Evolutionary conservation across 2,113 vertebrate species (phyloP).

Genomic region (Oncorhynchus masou): DNA sequence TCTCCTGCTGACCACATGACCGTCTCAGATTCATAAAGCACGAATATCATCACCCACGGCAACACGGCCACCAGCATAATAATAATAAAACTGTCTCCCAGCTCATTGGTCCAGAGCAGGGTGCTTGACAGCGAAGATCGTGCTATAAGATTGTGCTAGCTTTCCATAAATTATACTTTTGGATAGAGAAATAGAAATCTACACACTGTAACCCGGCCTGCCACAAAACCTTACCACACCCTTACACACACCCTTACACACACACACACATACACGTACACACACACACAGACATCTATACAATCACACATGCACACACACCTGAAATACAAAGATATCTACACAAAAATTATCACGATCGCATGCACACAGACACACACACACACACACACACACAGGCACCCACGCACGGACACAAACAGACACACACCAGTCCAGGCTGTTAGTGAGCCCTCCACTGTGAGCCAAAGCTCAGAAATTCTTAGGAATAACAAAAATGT

Average conservation of each 20-base stretch:
- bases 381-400: neutral
- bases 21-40: slow-evolving; percentile 25
- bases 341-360: too few species aligned
- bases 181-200: slow-evolving; percentile 24
- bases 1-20: slow-evolving; percentile 22
- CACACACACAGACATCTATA: neutral
- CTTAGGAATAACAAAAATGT: slow-evolving; percentile 32
- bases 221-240: slow-evolving; percentile 6
- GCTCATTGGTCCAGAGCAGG: slow-evolving; percentile 13
- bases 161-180: slow-evolving; percentile 25
- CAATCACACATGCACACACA: neutral
- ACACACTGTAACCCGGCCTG: slow-evolving; percentile 2
- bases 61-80: neutral
- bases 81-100: slow-evolving; percentile 5
- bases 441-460: slow-evolving; percentile 14
- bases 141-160: neutral
- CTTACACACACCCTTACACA: neutral
- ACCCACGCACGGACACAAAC: neutral
- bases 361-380: neutral
- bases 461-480: slow-evolving; percentile 15
- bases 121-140: neutral
- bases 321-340: neutral
- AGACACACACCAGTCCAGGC: neutral
- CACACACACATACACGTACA: neutral
- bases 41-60: slow-evolving; percentile 22